phyloP scores from a whole-genome alignment of 2,888 invertebrate genomes.

The Dimorphilus gyrociliatus region DNA sequence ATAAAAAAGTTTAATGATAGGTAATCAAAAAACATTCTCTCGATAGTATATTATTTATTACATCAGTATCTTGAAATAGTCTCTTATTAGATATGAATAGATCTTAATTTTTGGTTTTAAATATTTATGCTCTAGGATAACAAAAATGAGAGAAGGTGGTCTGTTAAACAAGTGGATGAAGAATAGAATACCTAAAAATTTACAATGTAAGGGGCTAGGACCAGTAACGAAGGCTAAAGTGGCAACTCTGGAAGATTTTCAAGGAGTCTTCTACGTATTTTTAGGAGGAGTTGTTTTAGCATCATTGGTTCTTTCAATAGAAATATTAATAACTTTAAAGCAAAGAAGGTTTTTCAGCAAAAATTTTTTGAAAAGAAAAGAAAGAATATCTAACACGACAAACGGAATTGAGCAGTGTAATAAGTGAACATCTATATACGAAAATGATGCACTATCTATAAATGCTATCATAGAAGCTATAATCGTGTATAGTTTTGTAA shows the following conservation, averaged over 20 bases:
- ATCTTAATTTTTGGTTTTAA: neutral
- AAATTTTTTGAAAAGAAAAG: no score
- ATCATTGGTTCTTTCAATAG: neutral
- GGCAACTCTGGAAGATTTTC: conserved; percentile 3
- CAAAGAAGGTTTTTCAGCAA: no score
- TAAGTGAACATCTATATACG: no score
- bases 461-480: no score
- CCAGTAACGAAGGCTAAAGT: conserved; percentile 5
- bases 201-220: conserved; percentile 4
- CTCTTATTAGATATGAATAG: no score
- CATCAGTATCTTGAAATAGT: no score
- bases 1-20: conserved; percentile 15
- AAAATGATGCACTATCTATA: no score
- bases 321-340: neutral
- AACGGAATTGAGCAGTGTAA: no score
- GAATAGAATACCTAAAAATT: conserved; percentile 3
- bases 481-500: no score
- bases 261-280: conserved; percentile 4
- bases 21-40: conserved; percentile 14
- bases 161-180: conserved; percentile 4
- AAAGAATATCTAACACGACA: no score
- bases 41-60: neutral
- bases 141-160: conserved; percentile 4
- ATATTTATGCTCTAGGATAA: conserved; percentile 2
- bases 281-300: neutral